Conservation (phyloP, 1,140 invertebrate species). For the Steinernema khuongi region DNA sequence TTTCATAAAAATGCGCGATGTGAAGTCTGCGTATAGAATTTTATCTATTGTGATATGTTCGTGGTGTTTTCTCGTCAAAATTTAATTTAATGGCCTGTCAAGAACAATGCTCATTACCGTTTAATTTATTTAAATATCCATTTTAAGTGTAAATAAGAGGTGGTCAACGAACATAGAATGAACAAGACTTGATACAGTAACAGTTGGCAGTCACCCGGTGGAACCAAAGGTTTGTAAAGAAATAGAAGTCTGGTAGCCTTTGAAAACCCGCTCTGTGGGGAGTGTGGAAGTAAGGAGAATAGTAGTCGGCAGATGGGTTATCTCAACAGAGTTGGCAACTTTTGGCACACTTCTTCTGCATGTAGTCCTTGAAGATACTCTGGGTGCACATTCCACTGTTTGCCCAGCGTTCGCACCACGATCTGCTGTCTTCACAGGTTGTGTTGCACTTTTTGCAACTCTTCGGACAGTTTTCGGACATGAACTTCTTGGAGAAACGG, state of each 20-base stretch:
- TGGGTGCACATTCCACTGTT: conserved; percentile 44
- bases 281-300: conserved; percentile 13
- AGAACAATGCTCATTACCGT: too few relatives aligned
- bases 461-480: conserved; percentile 45
- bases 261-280: conserved; percentile 17
- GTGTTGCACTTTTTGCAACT: conserved; percentile 40
- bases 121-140: too few relatives aligned
- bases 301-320: neutral
- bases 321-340: conserved; percentile 44
- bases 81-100: too few relatives aligned
- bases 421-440: conserved; percentile 37
- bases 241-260: conserved; percentile 14
- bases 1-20: neutral
- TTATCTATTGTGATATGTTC: neutral
- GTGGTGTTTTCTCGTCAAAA: too few relatives aligned
- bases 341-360: conserved; percentile 43
- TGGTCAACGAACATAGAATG: conserved; percentile 5
- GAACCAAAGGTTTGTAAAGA: neutral
- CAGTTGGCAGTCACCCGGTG: neutral
- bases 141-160: neutral
- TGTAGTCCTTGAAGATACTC: conserved; percentile 46
- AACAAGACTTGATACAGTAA: too few relatives aligned
- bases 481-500: conserved; percentile 38
- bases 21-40: neutral
- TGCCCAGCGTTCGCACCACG: conserved; percentile 51